Evolutionary conservation across 2,888 invertebrate species (phyloP).

Genomic region (Caenorhabditis japonica): DNA sequence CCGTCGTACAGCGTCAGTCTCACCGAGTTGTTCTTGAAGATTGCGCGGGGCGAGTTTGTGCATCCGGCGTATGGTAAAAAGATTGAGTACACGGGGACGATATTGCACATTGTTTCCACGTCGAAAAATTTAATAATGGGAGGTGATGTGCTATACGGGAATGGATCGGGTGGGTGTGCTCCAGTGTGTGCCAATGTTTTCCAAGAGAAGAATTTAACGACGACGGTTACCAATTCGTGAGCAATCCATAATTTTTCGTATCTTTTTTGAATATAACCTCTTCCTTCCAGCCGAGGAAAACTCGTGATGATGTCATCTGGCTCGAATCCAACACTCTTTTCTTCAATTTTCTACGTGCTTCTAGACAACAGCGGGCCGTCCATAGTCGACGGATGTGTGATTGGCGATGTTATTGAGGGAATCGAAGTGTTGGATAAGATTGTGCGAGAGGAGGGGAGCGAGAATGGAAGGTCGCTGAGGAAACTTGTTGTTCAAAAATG

Average conservation of each 20-base stretch:
- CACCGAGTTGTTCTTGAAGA: constrained; percentile 37
- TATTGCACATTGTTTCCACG: constrained; percentile 35
- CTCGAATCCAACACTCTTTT: constrained; percentile 33
- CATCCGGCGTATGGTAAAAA: constrained; percentile 40
- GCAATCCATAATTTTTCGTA: not conserved
- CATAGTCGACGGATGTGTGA: constrained; percentile 38
- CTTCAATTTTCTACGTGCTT: constrained; percentile 46
- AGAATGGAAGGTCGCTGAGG: constrained; percentile 30
- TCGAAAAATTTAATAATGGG: constrained; percentile 46
- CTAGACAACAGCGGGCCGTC: constrained; percentile 30
- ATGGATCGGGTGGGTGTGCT: constrained; percentile 43
- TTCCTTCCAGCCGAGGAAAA: constrained; percentile 33
- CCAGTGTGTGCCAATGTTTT: constrained; percentile 23
- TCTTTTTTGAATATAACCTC: not conserved
- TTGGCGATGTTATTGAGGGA: constrained; percentile 46
- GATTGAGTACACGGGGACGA: constrained; percentile 39
- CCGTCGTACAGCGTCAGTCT: constrained; percentile 14
- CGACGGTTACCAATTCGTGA: constrained; percentile 32
- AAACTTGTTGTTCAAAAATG: constrained; percentile 37
- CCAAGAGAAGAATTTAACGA: constrained; percentile 23
- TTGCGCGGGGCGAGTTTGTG: constrained; percentile 37
- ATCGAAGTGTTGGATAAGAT: constrained; percentile 35
- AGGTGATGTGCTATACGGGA: constrained; percentile 38
- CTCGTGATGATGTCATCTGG: constrained; percentile 34
- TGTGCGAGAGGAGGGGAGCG: constrained; percentile 37